phyloP scores from a whole-genome alignment of 1,140 invertebrate genomes.

The Lepidurus arcticus region DNA sequence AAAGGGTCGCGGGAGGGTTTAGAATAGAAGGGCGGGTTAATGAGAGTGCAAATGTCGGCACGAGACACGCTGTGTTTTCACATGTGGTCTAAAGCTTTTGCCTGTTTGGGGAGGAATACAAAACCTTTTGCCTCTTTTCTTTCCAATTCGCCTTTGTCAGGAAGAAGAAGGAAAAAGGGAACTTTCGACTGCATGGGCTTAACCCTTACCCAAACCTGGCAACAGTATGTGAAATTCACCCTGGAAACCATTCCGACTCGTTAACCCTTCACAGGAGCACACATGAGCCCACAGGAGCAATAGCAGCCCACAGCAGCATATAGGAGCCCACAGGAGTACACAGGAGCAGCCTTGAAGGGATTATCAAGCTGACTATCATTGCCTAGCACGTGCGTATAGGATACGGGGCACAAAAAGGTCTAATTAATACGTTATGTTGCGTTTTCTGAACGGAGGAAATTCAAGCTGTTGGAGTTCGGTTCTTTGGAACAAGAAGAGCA shows the following conservation, averaged over 20 bases:
- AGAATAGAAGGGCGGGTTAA: conserved; percentile 13
- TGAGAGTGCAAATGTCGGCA: conserved; percentile 21
- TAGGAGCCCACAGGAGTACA: neutral
- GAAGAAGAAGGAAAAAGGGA: conserved; percentile 1
- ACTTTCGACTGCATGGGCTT: neutral
- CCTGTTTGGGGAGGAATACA: conserved; percentile 1
- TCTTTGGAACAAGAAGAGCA: neutral
- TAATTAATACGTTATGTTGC: neutral
- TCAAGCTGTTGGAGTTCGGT: neutral
- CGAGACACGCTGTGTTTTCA: conserved; percentile 21
- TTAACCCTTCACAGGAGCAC: neutral
- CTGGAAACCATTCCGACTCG: neutral
- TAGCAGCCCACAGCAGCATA: no score
- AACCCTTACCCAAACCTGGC: neutral
- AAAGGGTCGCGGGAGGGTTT: neutral
- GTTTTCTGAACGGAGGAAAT: neutral
- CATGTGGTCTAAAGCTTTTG: neutral
- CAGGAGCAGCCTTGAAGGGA: neutral
- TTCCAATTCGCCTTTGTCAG: neutral
- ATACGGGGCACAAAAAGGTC: neutral
- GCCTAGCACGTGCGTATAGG: neutral
- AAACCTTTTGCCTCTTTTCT: neutral
- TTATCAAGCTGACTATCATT: neutral
- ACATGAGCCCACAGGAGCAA: no score
- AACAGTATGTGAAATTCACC: neutral